Percentiles rank a stretch among this genome's conserved stretches.
phyloP scores from a whole-genome alignment of 1,140 invertebrate species.

The Oryctes rhinoceros region DNA sequence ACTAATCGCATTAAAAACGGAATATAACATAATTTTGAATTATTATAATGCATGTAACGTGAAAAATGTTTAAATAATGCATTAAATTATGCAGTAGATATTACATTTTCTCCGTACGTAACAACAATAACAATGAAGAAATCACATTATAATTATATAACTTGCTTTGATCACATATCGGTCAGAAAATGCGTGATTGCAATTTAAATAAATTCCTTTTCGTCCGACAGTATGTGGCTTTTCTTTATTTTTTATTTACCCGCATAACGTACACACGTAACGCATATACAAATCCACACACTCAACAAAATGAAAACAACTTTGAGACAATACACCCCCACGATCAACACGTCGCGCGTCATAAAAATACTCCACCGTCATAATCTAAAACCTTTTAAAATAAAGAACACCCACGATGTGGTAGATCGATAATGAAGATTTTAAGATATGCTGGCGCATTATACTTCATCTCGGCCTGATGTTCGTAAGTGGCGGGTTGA shows the following conservation, averaged over 20 bases:
- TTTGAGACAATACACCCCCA: slow-evolving; percentile 29
- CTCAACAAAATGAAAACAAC: slow-evolving; percentile 5
- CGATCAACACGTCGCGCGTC: slow-evolving; percentile 23
- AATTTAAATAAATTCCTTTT: neutral
- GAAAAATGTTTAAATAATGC: too few species aligned
- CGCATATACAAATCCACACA: neutral
- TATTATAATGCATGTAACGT: too few species aligned
- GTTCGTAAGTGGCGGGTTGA: neutral
- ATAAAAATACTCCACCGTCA: slow-evolving; percentile 30
- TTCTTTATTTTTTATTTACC: neutral
- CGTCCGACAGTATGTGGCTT: neutral
- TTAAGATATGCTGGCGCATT: slow-evolving; percentile 49
- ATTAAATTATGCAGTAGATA: too few species aligned
- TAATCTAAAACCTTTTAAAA: slow-evolving; percentile 31
- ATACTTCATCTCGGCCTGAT: slow-evolving; percentile 31
- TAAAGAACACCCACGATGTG: slow-evolving; percentile 45
- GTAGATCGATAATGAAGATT: slow-evolving; percentile 47
- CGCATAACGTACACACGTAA: neutral
- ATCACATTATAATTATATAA: too few species aligned
- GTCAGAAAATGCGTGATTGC: too few species aligned
- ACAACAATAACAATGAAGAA: too few species aligned
- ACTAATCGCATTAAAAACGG: too few species aligned
- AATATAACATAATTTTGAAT: too few species aligned
- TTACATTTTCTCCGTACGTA: too few species aligned
- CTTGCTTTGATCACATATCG: too few species aligned